phyloP scores from a whole-genome alignment of 2,888 invertebrate genomes.

The Cephus sareptanus region DNA sequence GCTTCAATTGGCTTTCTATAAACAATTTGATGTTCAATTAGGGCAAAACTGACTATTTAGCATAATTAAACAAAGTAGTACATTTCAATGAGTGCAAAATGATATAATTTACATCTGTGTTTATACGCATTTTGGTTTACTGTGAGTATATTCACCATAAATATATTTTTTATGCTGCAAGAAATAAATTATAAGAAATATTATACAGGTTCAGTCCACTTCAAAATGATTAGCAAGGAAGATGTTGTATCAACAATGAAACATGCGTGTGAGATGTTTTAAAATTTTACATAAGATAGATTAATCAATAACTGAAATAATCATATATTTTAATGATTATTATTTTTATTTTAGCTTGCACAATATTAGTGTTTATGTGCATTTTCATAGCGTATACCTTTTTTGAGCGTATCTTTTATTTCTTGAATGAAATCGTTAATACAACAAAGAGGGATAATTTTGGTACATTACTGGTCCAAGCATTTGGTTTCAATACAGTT shows the following conservation, averaged over 20 bases:
- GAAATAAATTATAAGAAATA: neutral
- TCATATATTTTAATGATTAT: neutral
- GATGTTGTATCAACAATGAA: neutral
- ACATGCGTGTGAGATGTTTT: neutral
- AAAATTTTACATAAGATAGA: neutral
- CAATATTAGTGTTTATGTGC: neutral
- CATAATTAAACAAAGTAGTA: neutral
- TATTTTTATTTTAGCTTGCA: neutral
- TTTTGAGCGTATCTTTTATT: neutral
- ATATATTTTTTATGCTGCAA: neutral
- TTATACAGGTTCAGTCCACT: neutral
- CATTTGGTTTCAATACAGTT: neutral
- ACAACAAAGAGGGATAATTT: neutral
- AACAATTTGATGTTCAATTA: neutral
- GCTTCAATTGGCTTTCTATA: neutral
- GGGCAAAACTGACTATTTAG: neutral
- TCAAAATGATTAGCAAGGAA: neutral
- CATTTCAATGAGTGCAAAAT: neutral
- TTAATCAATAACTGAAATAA: neutral
- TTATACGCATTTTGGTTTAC: neutral
- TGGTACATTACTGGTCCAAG: neutral
- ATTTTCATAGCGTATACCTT: neutral
- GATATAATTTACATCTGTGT: neutral
- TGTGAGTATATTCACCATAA: neutral
- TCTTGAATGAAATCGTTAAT: neutral